These are phyloP conservation scores for Pristis pectinata DNA, from an alignment of 2,797 vertebrate genomes.

Conservation along the genomic window DNA sequence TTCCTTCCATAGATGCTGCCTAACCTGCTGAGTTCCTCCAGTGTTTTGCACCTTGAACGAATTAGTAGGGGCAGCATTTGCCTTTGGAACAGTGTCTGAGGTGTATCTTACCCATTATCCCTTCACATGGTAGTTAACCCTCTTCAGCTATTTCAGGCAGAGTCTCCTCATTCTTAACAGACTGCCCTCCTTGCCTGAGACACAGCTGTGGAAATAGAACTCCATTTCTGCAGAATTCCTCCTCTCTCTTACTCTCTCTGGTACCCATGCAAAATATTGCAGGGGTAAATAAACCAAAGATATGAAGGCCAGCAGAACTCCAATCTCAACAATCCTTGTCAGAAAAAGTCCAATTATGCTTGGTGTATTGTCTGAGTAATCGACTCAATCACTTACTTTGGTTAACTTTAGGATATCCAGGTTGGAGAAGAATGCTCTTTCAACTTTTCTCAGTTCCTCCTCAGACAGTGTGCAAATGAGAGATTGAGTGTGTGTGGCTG, in stretches of 20 bases:
- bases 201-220: background rate
- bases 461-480: constrained; percentile 63
- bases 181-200: background rate
- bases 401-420: constrained; percentile 80
- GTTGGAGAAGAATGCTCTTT: constrained; percentile 65
- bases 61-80: background rate
- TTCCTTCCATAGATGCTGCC: too few relatives aligned
- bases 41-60: too few relatives aligned
- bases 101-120: background rate
- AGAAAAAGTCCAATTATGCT: background rate
- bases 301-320: too few relatives aligned
- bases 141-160: background rate
- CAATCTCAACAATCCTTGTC: too few relatives aligned
- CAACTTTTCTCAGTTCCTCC: constrained; percentile 59
- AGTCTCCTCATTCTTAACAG: background rate
- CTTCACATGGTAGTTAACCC: background rate
- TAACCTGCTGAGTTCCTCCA: too few relatives aligned
- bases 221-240: background rate
- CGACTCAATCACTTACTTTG: constrained; percentile 56
- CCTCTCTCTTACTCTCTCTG: background rate
- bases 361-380: background rate
- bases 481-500: constrained; percentile 50
- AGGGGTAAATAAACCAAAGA: background rate
- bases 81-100: background rate
- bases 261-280: background rate